Percentiles rank a stretch among this genome's conserved stretches.
phyloP scores from a whole-genome alignment of 2,113 vertebrate species.

The Malurus alboscapulatus region DNA sequence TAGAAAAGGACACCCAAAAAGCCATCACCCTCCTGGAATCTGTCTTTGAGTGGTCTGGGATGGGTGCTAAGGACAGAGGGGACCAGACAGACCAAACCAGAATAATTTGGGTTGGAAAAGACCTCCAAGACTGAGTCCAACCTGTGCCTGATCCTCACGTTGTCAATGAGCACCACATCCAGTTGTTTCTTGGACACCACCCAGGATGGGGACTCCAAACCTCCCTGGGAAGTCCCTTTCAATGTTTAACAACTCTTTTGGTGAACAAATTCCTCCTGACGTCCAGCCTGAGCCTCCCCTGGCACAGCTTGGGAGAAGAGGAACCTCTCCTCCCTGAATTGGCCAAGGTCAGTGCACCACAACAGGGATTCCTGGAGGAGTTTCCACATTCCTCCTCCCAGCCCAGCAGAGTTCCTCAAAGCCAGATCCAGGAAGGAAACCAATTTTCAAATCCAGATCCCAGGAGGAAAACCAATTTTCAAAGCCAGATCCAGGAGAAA shows the following conservation, averaged over 20 bases:
- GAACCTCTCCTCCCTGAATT: background rate
- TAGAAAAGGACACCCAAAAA: background rate
- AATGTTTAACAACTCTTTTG: background rate
- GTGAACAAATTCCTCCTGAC: background rate
- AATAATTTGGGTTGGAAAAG: background rate
- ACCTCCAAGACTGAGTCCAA: background rate
- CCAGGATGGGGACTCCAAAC: background rate
- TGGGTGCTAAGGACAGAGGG: background rate
- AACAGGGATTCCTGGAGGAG: background rate
- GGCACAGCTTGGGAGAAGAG: background rate
- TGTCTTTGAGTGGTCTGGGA: background rate
- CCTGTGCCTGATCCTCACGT: rapidly evolving
- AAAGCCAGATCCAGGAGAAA: background rate
- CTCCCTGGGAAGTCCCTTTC: background rate
- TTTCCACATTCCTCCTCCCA: background rate
- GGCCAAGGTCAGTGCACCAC: background rate
- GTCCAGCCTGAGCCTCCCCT: background rate
- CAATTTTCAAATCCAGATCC: background rate
- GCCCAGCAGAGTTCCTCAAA: background rate
- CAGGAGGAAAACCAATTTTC: background rate
- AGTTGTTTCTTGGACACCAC: background rate
- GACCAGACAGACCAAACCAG: background rate
- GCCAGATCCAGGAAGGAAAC: background rate
- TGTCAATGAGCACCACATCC: background rate
- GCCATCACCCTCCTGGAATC: background rate